Evolutionary conservation across 2,113 vertebrate species (phyloP).

Genomic region (Ancistrus triradiatus): DNA sequence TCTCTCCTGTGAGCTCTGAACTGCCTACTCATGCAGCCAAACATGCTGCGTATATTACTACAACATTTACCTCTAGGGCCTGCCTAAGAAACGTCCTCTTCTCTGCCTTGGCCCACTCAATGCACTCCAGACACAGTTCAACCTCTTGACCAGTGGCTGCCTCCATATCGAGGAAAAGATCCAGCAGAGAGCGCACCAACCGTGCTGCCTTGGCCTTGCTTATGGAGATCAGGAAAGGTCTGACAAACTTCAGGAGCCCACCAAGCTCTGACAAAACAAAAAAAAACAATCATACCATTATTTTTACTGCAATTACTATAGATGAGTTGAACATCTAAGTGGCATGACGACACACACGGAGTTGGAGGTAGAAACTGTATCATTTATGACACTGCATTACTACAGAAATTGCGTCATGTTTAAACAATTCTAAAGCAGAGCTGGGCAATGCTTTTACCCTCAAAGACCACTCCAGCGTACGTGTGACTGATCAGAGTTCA

Average conservation of each 20-base stretch:
- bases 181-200: slow-evolving; percentile 89
- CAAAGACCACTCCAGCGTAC: no score
- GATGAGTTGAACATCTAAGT: neutral
- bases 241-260: slow-evolving; percentile 94
- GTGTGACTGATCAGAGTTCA: no score
- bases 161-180: slow-evolving; percentile 98
- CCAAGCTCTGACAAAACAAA: slow-evolving; percentile 78
- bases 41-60: neutral
- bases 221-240: slow-evolving; percentile 96
- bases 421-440: no score
- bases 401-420: no score
- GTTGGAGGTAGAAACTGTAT: no score
- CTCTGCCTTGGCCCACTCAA: slow-evolving; percentile 97
- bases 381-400: no score
- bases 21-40: neutral
- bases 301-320: neutral
- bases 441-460: no score
- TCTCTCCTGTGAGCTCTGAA: neutral
- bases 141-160: slow-evolving; percentile 98
- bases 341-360: no score
- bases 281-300: neutral
- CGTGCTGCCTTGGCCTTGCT: slow-evolving; percentile 88
- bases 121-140: slow-evolving; percentile 96
- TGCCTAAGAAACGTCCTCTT: slow-evolving; percentile 98
- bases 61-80: slow-evolving; percentile 82